These are phyloP conservation scores for Australoheros scitulus DNA, from an alignment of 2,113 vertebrate genomes.

Conservation along the genomic window DNA sequence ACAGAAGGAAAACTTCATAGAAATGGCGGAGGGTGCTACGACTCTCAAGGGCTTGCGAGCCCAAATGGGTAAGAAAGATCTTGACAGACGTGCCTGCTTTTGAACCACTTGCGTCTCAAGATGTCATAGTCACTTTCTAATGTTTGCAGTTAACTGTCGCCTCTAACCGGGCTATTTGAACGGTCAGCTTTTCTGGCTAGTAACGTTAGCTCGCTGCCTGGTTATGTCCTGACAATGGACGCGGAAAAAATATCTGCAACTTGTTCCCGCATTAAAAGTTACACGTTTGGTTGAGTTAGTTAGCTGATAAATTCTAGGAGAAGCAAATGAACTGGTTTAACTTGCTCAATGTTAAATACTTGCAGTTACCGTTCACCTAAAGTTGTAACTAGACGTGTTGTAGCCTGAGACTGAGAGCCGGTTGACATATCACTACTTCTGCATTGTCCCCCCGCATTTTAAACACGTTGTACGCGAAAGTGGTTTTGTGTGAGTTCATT, in stretches of 20 bases:
- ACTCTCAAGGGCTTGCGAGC: slow-evolving; percentile 83
- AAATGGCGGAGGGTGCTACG: slow-evolving; percentile 84
- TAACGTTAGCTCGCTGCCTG: slow-evolving; percentile 54
- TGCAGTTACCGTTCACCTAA: slow-evolving; percentile 6
- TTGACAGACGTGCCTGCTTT: background rate
- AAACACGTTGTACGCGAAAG: background rate
- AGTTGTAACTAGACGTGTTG: slow-evolving; percentile 12
- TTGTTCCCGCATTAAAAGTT: background rate
- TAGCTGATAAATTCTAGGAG: fast-evolving
- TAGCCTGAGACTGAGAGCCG: background rate
- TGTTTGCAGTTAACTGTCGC: slow-evolving; percentile 11
- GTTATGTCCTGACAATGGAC: slow-evolving; percentile 51
- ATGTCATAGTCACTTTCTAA: background rate
- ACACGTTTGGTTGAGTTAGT: background rate
- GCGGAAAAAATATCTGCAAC: background rate
- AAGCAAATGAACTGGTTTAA: background rate
- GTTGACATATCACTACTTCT: slow-evolving; percentile 34
- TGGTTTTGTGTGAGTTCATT: background rate
- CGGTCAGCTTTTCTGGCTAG: slow-evolving; percentile 42
- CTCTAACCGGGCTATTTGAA: slow-evolving; percentile 39
- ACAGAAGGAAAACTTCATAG: slow-evolving; percentile 75
- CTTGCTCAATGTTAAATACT: background rate
- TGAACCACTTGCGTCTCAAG: background rate
- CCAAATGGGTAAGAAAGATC: slow-evolving; percentile 78
- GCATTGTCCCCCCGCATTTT: background rate